Evolutionary conservation across 2,113 vertebrate species (phyloP), one percentile per base, ranked within the genome.

Genomic region (Zeus faber): DNA sequence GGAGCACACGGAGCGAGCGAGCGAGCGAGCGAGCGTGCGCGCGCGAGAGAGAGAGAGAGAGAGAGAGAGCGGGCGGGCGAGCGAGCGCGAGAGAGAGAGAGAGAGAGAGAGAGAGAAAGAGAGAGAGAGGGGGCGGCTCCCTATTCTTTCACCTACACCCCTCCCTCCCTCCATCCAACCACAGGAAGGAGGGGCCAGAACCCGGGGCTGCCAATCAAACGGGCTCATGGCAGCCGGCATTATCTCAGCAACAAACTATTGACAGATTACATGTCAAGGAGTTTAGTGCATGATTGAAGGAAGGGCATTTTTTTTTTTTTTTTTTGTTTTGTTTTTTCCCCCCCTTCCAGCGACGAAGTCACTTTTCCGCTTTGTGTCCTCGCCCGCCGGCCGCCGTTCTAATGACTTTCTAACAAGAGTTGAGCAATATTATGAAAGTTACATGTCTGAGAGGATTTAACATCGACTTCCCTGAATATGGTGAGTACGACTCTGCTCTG

Each of bases 401-500:
- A 85, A 90, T 90, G 88, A 85, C 84, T 90, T 88, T 89, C 86
- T 78, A 73, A n/a, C 70, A 76, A 89, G 87, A 89, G 87, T 89
- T 89, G 70, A 88, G 87, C 83, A 84, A 83, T 97, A 97, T 95
- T 95, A 97, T 97, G 94, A 97, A 97, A 97, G 95, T 96, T 94
- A 95, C 94, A 93, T 97, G 93, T 91, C 92, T 96, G 90, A 93
- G 93, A 93, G 93, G 93, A 95, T 96, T 93, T 93, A 93, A 94
- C 93, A 93, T 94, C 92, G 93, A 95, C 91, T 94, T 94, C 92
- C 93, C 94, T 94, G 95, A 96, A 95, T 93, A 97, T 96, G 95
- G 94, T 97, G 88, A 97, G 94, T 93, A 77, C 84, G 74, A 66
- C 74, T 85, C 73, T 83, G 80, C 70, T 84, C 67, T 69, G 8